A percentile compares a stretch with the other conserved stretches of the same genome.
These are phyloP conservation scores for Eretmochelys imbricata DNA, from an alignment of 2,113 vertebrate species.

Conservation along the genomic window DNA sequence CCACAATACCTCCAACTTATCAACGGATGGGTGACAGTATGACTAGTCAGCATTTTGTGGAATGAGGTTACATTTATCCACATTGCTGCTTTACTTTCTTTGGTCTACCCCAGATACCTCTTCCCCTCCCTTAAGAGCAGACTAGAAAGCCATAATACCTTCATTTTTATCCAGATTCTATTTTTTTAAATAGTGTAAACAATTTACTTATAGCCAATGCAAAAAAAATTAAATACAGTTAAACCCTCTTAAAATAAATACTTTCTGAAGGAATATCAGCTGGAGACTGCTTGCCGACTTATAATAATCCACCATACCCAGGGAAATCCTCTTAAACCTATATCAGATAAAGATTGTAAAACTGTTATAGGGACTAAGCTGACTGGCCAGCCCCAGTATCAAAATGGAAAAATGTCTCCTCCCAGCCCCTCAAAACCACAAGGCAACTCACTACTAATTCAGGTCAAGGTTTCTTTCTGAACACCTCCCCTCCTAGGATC, in stretches of 20 bases:
- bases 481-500: background rate
- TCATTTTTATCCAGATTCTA: constrained; percentile 32
- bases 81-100: constrained; percentile 44
- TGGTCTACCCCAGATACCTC: constrained; percentile 28
- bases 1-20: constrained; percentile 14
- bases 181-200: constrained; percentile 41
- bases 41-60: background rate
- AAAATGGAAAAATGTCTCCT: constrained; percentile 40
- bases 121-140: constrained; percentile 34
- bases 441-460: background rate
- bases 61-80: constrained; percentile 32
- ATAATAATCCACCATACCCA: constrained; percentile 68
- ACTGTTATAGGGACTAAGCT: constrained; percentile 71
- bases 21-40: constrained; percentile 61
- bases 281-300: constrained; percentile 67
- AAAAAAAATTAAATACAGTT: constrained; percentile 68
- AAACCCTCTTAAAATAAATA: constrained; percentile 75
- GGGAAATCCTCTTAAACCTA: constrained; percentile 74
- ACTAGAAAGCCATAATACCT: background rate
- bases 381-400: constrained; percentile 30
- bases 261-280: constrained; percentile 64
- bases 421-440: background rate
- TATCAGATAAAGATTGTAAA: constrained; percentile 76
- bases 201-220: constrained; percentile 37
- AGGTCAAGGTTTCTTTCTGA: background rate